Percentiles rank a stretch among this genome's conserved stretches.
Conservation (phyloP, 2,888 invertebrate species). For the Atethmia centrago region DNA sequence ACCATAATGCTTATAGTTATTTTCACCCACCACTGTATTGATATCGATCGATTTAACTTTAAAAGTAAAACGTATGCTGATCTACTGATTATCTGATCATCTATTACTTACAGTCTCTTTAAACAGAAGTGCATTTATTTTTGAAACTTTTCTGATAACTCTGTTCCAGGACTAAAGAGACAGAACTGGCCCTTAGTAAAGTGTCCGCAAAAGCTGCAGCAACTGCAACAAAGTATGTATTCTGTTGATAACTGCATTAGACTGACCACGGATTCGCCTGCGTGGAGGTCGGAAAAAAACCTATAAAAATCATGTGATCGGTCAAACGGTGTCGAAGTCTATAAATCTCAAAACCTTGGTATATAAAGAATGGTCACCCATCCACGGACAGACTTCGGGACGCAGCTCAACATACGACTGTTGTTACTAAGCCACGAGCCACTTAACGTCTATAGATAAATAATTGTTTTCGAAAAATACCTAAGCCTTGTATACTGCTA, state of each 20-base stretch:
- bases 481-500: too few relatives aligned
- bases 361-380: too few relatives aligned
- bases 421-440: too few relatives aligned
- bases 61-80: neutral
- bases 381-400: too few relatives aligned
- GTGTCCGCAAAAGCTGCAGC: constrained; percentile 56
- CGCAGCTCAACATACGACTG: too few relatives aligned
- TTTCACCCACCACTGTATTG: neutral
- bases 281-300: neutral
- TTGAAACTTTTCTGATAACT: neutral
- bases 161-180: constrained; percentile 73
- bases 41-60: neutral
- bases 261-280: neutral
- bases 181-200: constrained; percentile 73
- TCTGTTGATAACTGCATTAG: constrained; percentile 13
- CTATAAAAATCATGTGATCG: too few relatives aligned
- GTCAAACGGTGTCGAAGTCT: too few relatives aligned
- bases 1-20: neutral
- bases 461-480: too few relatives aligned
- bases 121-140: neutral
- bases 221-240: constrained; percentile 71
- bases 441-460: too few relatives aligned
- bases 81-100: neutral
- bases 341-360: neutral
- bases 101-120: neutral